Conservation (phyloP, 2,797 vertebrate genomes). For the Tadarida brasiliensis region DNA sequence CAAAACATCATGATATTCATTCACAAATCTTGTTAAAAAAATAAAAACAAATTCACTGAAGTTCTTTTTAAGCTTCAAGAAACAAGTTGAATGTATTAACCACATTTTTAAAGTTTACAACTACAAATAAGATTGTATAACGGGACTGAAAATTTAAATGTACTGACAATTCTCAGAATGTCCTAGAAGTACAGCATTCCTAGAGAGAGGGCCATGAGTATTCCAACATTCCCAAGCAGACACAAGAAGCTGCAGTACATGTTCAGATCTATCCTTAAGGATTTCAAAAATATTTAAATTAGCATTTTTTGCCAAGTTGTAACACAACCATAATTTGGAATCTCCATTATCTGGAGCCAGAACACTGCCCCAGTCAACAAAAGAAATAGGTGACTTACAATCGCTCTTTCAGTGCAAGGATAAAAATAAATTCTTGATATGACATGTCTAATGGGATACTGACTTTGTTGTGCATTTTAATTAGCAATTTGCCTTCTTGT, state of each 20-base stretch:
- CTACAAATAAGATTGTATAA: constrained; percentile 74
- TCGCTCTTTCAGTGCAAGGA: constrained; percentile 39
- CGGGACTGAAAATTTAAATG: constrained; percentile 69
- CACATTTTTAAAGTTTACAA: constrained; percentile 78
- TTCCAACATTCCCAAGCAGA: constrained; percentile 72
- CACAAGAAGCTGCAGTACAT: constrained; percentile 23
- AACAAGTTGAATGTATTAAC: constrained; percentile 70
- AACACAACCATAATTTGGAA: constrained; percentile 56
- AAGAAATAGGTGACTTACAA: neutral
- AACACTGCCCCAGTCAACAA: constrained; percentile 57
- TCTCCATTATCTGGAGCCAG: constrained; percentile 23
- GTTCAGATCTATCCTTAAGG: constrained; percentile 50
- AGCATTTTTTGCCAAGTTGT: constrained; percentile 1
- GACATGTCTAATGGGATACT: neutral
- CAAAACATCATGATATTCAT: constrained; percentile 86
- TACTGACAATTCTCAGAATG: constrained; percentile 72
- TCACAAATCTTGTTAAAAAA: constrained; percentile 81
- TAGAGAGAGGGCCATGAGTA: constrained; percentile 62
- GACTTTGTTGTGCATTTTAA: constrained; percentile 39
- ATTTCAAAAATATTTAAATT: neutral
- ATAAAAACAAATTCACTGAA: constrained; percentile 72
- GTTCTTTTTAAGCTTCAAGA: constrained; percentile 71
- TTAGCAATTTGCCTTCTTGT: constrained; percentile 1
- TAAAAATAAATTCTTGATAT: neutral
- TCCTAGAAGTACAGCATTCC: constrained; percentile 78